Evolutionary conservation across 2,113 vertebrate genomes (phyloP), one percentile per base, ranked within the genome.

Genomic region (Deroptyus accipitrinus): DNA sequence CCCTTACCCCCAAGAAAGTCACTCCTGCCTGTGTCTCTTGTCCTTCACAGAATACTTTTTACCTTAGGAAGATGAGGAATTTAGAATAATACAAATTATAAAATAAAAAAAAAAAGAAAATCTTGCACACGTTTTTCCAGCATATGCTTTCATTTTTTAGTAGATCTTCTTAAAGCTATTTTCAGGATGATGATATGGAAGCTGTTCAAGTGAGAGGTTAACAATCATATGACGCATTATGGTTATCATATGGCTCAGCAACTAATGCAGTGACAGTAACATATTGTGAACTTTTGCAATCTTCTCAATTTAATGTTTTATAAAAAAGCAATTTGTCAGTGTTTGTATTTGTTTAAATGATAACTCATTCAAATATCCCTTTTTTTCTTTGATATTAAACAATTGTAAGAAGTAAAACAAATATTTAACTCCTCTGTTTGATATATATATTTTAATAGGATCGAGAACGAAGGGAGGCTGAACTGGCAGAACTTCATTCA

Each of bases 401-500:
- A 64, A 54, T 46, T 61, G 6, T 51, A 44, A 88, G 42, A 68
- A 48, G 67, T 39, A 86, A 85, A 75, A 11, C 17, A 44, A 75
- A 75, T 52, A 73, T 48, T 62, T 66, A 55, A 44, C 33, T 75
- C 18, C 6, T 77, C 9, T 90, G 3, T 74, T 62, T 83, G 69
- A 23, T 12, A 5, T 3, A 7, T 52, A 13, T 62, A 12, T 63
- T 33, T 41, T 51, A 49, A 94, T 92, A 99, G 99, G 97, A 98
- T 94, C 95, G 85, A 17, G 98, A 96, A 52, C 97, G 98, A 70
- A 98, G 97, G 79, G 98, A 97, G 3, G 93, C 96, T 28, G 99
- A 99, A 86, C 91, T 99, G 55, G 97, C 97, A 17, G 98, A 99
- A 96, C 96, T 99, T 57, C 70, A 77, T 33, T 94, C 96, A 13